phyloP scores from a whole-genome alignment of 2,113 vertebrate genomes.

The Accipiter cooperii region DNA sequence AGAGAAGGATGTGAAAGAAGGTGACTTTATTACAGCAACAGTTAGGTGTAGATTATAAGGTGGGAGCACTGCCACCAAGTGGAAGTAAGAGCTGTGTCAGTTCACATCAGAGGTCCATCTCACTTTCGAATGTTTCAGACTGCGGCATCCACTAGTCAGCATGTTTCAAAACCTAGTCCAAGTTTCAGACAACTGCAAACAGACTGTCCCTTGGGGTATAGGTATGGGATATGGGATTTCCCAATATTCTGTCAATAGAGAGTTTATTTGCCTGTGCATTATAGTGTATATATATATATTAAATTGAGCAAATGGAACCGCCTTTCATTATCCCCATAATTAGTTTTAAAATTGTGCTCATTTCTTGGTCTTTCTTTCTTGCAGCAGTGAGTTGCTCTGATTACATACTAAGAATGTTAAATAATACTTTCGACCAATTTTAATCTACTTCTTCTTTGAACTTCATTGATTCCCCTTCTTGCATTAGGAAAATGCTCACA shows the following conservation, averaged over 20 bases:
- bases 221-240: not conserved
- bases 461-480: not conserved
- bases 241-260: not conserved
- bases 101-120: not conserved
- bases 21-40: not conserved
- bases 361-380: not conserved
- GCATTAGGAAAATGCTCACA: not conserved
- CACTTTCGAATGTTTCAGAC: not conserved
- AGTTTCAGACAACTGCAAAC: not conserved
- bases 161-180: not conserved
- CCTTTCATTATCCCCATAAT: not conserved
- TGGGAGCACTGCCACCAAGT: constrained; percentile 19
- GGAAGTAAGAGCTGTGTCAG: not conserved
- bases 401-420: not conserved
- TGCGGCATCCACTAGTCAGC: not conserved
- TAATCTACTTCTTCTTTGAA: not conserved
- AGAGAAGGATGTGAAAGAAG: not conserved
- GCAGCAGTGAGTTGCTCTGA: not conserved
- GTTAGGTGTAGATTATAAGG: not conserved
- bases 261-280: not conserved
- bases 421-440: not conserved
- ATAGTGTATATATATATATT: not conserved
- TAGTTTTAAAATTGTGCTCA: not conserved
- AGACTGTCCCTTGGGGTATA: not conserved
- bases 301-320: not conserved